phyloP scores from a whole-genome alignment of 2,113 vertebrate genomes.

The Microcebus lehilahytsara region DNA sequence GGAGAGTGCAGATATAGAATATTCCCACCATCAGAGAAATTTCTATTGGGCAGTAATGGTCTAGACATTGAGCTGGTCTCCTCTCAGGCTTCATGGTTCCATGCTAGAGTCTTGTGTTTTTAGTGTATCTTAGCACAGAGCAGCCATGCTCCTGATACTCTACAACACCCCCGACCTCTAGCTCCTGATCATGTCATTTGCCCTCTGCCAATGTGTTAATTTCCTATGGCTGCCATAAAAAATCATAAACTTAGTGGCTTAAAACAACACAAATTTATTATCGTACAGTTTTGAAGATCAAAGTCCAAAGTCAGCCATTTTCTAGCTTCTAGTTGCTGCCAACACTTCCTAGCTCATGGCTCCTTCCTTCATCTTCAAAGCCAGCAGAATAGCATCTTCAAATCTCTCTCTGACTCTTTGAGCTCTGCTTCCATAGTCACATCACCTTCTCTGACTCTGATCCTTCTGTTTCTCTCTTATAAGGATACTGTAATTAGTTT shows the following conservation, averaged over 20 bases:
- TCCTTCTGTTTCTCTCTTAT: neutral
- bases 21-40: neutral
- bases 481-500: neutral
- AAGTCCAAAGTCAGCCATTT: constrained; percentile 18
- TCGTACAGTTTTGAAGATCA: neutral
- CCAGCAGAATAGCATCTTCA: neutral
- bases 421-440: neutral
- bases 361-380: neutral
- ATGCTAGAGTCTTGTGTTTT: neutral
- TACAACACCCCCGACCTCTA: neutral
- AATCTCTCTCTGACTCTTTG: neutral
- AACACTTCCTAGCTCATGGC: neutral
- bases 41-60: neutral
- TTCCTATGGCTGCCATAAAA: neutral
- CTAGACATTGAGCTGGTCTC: neutral
- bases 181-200: neutral
- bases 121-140: neutral
- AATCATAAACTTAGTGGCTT: neutral
- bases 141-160: neutral
- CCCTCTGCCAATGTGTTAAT: neutral
- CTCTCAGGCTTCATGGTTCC: neutral
- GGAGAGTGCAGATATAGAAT: neutral
- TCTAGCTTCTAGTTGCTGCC: neutral
- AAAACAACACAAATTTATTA: neutral
- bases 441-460: neutral